These are phyloP conservation scores for Erannis defoliaria DNA, from an alignment of 2,888 invertebrate species.

Conservation along the genomic window DNA sequence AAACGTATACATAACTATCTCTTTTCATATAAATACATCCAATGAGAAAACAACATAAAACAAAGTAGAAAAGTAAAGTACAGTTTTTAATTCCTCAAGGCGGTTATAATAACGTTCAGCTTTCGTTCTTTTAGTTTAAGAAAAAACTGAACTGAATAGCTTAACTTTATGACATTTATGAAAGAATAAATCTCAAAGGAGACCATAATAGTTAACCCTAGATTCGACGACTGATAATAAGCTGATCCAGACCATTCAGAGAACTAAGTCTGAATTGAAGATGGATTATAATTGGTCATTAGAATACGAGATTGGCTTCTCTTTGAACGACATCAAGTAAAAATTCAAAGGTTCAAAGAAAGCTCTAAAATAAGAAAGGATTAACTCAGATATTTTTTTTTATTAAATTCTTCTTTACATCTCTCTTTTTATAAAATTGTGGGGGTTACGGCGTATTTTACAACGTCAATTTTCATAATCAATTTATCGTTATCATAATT, in stretches of 20 bases:
- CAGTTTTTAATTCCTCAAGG: not conserved
- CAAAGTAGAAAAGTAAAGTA: not conserved
- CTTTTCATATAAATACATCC: too few species aligned
- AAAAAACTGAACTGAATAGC: conserved; percentile 3
- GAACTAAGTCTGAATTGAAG: conserved; percentile 40
- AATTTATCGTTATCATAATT: not conserved
- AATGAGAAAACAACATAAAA: not conserved
- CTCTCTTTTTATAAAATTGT: not conserved
- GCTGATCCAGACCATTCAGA: conserved; percentile 33
- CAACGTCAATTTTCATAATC: not conserved
- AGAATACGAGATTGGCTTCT: conserved; percentile 45
- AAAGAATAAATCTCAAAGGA: conserved; percentile 3
- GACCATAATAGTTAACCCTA: conserved; percentile 23
- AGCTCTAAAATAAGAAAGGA: conserved; percentile 16
- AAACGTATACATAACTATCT: too few species aligned
- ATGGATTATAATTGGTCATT: conserved; percentile 50
- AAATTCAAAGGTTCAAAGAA: conserved; percentile 42
- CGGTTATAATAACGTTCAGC: not conserved
- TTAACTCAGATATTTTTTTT: conserved; percentile 1
- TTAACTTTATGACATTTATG: not conserved
- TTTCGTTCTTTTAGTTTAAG: not conserved
- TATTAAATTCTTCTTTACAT: too few species aligned
- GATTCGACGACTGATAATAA: conserved; percentile 33
- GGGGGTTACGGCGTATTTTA: not conserved
- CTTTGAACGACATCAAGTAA: conserved; percentile 41